These are phyloP conservation scores for Campylomormyrus numenius DNA, from an alignment of 2,113 vertebrate species.

Conservation along the genomic window DNA sequence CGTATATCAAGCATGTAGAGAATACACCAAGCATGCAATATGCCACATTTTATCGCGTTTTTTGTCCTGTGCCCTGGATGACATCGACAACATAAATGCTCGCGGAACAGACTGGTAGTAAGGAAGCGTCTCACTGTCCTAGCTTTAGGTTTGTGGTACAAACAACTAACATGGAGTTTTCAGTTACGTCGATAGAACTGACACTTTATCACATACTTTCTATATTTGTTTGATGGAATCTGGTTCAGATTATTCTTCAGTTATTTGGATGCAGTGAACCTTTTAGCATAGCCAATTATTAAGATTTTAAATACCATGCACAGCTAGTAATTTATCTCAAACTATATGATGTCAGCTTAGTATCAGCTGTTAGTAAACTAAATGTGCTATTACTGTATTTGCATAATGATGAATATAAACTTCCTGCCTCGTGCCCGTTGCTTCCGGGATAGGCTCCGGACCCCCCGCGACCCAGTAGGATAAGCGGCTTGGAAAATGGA, in stretches of 20 bases:
- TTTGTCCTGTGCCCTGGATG: background rate
- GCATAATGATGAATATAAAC: constrained; percentile 44
- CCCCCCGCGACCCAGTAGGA: too few species aligned
- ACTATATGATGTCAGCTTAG: constrained; percentile 33
- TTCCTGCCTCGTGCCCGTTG: too few species aligned
- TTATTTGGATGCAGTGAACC: constrained; percentile 54
- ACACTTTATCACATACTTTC: constrained; percentile 35
- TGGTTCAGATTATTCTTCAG: constrained; percentile 55
- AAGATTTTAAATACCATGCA: constrained; percentile 55
- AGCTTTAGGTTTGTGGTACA: background rate
- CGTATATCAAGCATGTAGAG: background rate
- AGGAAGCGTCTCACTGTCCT: too few species aligned
- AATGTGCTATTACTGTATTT: constrained; percentile 37
- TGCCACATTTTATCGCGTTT: background rate
- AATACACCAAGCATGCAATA: background rate
- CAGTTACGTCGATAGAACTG: constrained; percentile 18
- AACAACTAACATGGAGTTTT: constrained; percentile 18
- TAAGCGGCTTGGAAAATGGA: too few species aligned
- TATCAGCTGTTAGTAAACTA: constrained; percentile 47
- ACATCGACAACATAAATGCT: background rate
- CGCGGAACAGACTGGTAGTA: background rate
- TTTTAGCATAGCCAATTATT: constrained; percentile 61
- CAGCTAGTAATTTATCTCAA: constrained; percentile 37
- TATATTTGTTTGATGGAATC: constrained; percentile 33
- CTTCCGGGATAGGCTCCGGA: too few species aligned